Percentiles rank a stretch among this genome's conserved stretches.
Evolutionary conservation across 2,113 vertebrate species (phyloP).

Genomic region (Elgaria multicarinata): DNA sequence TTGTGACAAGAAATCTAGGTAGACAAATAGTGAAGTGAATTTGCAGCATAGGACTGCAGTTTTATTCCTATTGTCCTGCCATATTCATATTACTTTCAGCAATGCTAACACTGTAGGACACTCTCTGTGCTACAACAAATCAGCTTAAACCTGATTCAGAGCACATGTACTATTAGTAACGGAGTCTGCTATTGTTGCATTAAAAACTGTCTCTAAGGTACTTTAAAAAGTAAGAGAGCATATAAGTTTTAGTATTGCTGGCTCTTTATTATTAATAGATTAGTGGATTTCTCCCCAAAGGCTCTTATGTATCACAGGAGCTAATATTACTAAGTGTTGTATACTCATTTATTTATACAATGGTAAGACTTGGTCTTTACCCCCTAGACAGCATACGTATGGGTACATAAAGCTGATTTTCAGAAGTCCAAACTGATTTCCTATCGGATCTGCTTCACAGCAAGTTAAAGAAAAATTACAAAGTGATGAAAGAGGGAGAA

Average conservation of each 20-base stretch:
- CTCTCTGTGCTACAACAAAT: conserved; percentile 51
- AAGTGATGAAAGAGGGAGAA: conserved; percentile 18
- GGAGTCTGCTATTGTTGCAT: conserved; percentile 67
- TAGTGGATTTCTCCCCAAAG: conserved; percentile 64
- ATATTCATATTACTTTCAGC: conserved; percentile 36
- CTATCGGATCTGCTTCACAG: conserved; percentile 34
- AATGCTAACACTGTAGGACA: conserved; percentile 48
- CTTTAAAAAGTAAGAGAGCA: conserved; percentile 65
- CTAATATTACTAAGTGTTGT: conserved; percentile 66
- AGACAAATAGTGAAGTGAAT: not conserved
- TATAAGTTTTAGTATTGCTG: conserved; percentile 67
- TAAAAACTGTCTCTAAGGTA: conserved; percentile 46
- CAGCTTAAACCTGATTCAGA: conserved; percentile 46
- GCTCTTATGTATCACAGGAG: conserved; percentile 68
- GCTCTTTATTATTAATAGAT: conserved; percentile 73
- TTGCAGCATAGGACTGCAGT: not conserved
- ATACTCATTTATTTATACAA: conserved; percentile 55
- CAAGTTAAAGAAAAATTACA: conserved; percentile 19
- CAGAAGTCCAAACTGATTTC: conserved; percentile 37
- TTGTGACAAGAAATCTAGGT: not conserved
- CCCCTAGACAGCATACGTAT: conserved; percentile 43
- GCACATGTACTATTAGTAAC: conserved; percentile 24
- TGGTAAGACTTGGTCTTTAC: conserved; percentile 55
- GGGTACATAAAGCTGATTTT: conserved; percentile 53
- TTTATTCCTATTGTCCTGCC: conserved; percentile 6